These are phyloP conservation scores for Saxidomus purpurata DNA, from an alignment of 1,140 invertebrate species.

Conservation along the genomic window DNA sequence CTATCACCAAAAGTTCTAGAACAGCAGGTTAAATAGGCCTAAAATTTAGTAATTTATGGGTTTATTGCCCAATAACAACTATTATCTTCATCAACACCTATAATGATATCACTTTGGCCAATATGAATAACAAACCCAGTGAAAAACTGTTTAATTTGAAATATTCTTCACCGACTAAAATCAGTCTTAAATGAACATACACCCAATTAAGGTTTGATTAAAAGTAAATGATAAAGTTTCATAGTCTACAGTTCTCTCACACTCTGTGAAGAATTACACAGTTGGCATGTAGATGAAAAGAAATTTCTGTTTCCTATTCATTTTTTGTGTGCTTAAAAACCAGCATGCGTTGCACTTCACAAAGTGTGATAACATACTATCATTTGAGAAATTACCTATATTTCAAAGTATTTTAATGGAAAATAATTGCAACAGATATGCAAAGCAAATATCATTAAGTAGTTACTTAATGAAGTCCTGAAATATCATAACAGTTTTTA, in stretches of 20 bases:
- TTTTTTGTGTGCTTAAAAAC: not conserved
- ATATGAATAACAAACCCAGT: too few relatives aligned
- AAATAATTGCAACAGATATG: slow-evolving; percentile 19
- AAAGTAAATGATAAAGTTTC: too few relatives aligned
- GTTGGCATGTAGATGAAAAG: not conserved
- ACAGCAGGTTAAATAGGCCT: too few relatives aligned
- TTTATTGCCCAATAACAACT: too few relatives aligned
- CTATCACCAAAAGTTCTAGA: too few relatives aligned
- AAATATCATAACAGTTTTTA: not conserved
- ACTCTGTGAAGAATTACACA: not conserved
- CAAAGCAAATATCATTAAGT: slow-evolving; percentile 20
- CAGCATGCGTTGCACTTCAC: not conserved
- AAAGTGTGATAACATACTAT: slow-evolving; percentile 8
- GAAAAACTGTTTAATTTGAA: too few relatives aligned
- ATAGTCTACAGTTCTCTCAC: not conserved
- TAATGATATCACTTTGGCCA: too few relatives aligned
- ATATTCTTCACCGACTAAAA: too few relatives aligned
- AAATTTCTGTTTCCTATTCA: not conserved
- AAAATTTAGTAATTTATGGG: too few relatives aligned
- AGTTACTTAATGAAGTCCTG: not conserved
- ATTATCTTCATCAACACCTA: too few relatives aligned
- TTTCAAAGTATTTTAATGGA: slow-evolving; percentile 20
- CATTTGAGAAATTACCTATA: not conserved
- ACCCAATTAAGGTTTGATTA: too few relatives aligned
- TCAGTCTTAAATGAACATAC: too few relatives aligned